phyloP scores from a whole-genome alignment of 2,888 invertebrate genomes.

The Julus scanicus region DNA sequence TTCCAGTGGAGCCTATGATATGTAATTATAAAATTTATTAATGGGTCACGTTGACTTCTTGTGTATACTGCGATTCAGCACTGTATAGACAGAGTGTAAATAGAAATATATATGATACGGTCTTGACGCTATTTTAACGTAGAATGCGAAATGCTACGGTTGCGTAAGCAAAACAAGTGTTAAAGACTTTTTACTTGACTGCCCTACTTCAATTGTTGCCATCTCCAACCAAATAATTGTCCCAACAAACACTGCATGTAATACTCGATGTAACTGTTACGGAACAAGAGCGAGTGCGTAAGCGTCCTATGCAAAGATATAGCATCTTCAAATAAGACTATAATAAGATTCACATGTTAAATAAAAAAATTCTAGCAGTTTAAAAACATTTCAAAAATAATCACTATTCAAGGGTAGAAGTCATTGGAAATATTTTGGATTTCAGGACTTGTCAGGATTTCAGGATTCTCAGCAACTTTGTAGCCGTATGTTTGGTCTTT shows the following conservation, averaged over 20 bases:
- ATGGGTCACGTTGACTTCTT: conserved; percentile 33
- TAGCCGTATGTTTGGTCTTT: too few species aligned
- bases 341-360: too few species aligned
- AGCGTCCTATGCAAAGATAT: not conserved
- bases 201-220: not conserved
- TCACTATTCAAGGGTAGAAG: too few species aligned
- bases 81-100: conserved; percentile 25
- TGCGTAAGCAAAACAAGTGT: not conserved
- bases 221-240: not conserved
- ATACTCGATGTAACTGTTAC: not conserved
- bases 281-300: not conserved
- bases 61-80: conserved; percentile 27
- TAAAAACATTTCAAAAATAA: too few species aligned
- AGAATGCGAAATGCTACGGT: not conserved
- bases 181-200: not conserved
- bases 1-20: conserved; percentile 33
- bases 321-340: too few species aligned
- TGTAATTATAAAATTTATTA: conserved; percentile 33
- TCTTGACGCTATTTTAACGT: conserved; percentile 22
- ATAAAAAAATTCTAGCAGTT: too few species aligned
- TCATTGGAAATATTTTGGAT: too few species aligned
- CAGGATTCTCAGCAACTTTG: too few species aligned
- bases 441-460: too few species aligned
- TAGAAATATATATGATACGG: conserved; percentile 12
- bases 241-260: not conserved